Evolutionary conservation across 2,797 vertebrate species (phyloP), one percentile per base, ranked within the genome.

Genomic region (Onychomys leucogaster): DNA sequence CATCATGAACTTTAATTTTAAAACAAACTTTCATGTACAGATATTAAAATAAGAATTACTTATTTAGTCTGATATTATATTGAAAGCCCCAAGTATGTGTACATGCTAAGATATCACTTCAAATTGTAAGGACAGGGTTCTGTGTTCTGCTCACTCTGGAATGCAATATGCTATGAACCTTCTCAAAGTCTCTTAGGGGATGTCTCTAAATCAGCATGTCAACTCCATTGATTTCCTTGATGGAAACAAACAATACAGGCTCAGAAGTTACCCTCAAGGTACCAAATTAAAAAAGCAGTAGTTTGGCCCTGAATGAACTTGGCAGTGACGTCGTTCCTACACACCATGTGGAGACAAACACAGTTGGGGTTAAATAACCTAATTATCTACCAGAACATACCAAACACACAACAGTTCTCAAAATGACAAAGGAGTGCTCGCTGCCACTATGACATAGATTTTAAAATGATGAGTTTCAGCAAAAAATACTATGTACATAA

Each of bases 381-480:
- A 76, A 80, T 65, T 57, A 32, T 21, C 11, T n/a, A 81, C 37
- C 65, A 90, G 17, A 73, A 63, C 29, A 90, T 49, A 67, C n/a
- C 9, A 92, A 63, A 27, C 6, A 43, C 63, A 49, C 37, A 52
- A 2, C 5, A 49, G 46, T 73, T 95, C 63, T 90, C 29, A 25
- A 63, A 65, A 85, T 73, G 73, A 83, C 19, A 82, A 34, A 37
- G 49, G 9, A 52, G 34, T 29, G 59, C 5, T 76, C 25, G 52
- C 49, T 59, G 17, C 3, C 69, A 95, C 32, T 61, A 52, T 27
- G 43, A 49, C 21, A 14, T 37, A 37, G 43, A 27, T 55, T 27
- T 61, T 73, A 82, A 94, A 90, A 87, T 82, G 61, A 91, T 6
- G 10, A 95, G 1, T 93, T 86, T 96, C n/a, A 76, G 34, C 43